phyloP scores from a whole-genome alignment of 2,888 invertebrate species.

The Heliconius charithonia region DNA sequence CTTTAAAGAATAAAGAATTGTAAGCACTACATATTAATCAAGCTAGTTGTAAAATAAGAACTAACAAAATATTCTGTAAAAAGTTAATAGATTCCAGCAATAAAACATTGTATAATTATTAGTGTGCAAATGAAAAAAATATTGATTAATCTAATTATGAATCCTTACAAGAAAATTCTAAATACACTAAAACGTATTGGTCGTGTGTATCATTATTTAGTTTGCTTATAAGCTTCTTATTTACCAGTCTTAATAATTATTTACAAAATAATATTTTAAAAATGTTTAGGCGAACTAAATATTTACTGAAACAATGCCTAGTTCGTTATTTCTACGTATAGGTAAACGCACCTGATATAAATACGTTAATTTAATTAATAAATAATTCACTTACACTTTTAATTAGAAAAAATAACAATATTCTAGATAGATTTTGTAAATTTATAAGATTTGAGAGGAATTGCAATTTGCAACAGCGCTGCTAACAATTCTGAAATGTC shows the following conservation, averaged over 20 bases:
- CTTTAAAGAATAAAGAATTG: conserved; percentile 3
- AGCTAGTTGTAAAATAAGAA: background rate
- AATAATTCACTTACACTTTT: conserved; percentile 38
- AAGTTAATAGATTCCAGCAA: background rate
- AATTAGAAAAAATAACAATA: conserved; percentile 27
- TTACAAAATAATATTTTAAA: conserved; percentile 12
- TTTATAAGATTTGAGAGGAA: conserved; percentile 39
- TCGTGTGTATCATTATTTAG: conserved; percentile 2
- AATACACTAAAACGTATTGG: conserved; percentile 28
- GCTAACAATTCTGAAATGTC: conserved; percentile 47
- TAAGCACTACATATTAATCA: background rate
- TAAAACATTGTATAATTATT: conserved; percentile 9
- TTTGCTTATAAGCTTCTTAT: background rate
- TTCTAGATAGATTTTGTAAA: conserved; percentile 27
- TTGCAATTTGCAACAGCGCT: conserved; percentile 42
- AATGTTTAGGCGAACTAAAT: conserved; percentile 24
- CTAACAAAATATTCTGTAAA: background rate
- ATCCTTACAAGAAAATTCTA: conserved; percentile 48
- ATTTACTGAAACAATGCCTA: conserved; percentile 27
- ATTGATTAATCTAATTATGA: conserved; percentile 49
- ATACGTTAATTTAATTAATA: conserved; percentile 29
- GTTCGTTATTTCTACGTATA: conserved; percentile 14
- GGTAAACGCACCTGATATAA: background rate
- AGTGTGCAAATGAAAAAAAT: conserved; percentile 24
- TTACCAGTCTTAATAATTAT: background rate